Evolutionary conservation across 2,888 invertebrate genomes (phyloP).

Genomic region (Listrodromus nycthemerus): DNA sequence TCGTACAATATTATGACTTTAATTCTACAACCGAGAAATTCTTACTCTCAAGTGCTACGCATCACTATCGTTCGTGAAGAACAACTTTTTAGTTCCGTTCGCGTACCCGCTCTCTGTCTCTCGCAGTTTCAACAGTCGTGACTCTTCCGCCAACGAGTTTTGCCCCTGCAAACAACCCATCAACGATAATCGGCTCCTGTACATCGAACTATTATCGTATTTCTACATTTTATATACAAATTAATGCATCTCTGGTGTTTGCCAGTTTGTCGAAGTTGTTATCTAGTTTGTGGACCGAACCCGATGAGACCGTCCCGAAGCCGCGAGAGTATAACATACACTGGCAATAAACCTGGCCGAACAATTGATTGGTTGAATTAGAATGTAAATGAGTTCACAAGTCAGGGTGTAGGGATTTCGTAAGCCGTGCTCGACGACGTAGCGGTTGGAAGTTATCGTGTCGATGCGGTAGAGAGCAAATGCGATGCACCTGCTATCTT

Average conservation of each 20-base stretch:
- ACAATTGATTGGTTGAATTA: conserved; percentile 77
- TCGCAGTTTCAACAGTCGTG: not conserved
- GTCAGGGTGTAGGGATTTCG: too few species aligned
- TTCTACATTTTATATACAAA: conserved; percentile 5
- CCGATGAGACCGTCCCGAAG: conserved; percentile 46
- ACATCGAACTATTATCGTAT: conserved; percentile 4
- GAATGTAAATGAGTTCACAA: conserved; percentile 81
- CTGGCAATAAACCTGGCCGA: conserved; percentile 72
- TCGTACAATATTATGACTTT: conserved; percentile 7
- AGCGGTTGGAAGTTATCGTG: conserved; percentile 73
- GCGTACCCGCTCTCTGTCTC: not conserved
- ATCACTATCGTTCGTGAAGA: not conserved
- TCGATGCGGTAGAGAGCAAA: conserved; percentile 45
- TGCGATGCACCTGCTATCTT: conserved; percentile 10
- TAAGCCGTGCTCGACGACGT: conserved; percentile 41
- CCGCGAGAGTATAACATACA: conserved; percentile 26
- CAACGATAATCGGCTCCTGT: not conserved
- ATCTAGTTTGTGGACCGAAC: conserved; percentile 29
- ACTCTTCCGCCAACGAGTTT: conserved; percentile 13
- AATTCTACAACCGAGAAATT: conserved; percentile 1
- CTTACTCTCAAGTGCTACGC: not conserved
- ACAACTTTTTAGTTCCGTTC: not conserved
- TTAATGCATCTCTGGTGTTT: conserved; percentile 39
- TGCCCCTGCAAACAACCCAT: not conserved
- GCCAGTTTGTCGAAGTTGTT: conserved; percentile 59